These are phyloP conservation scores for Champsocephalus gunnari DNA, from an alignment of 2,797 vertebrate genomes.

Conservation along the genomic window DNA sequence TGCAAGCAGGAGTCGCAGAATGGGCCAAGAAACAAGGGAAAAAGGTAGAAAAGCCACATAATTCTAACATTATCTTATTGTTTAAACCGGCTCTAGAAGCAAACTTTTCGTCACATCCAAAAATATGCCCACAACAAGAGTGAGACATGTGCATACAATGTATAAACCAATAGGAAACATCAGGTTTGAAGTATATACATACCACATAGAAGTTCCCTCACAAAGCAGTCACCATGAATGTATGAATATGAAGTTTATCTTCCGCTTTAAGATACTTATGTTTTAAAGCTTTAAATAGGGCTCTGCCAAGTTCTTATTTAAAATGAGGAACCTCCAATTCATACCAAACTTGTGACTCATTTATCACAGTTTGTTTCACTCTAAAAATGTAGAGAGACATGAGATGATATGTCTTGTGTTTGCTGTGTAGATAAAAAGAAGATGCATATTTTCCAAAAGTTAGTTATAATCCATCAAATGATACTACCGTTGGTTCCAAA, in stretches of 20 bases:
- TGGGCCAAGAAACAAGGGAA: constrained; percentile 85
- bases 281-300: neutral
- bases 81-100: neutral
- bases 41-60: constrained; percentile 72
- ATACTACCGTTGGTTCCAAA: neutral
- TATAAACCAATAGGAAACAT: neutral
- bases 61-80: neutral
- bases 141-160: neutral
- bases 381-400: neutral
- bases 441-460: neutral
- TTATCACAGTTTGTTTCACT: neutral
- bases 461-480: neutral
- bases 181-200: neutral
- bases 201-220: neutral
- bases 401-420: neutral
- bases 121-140: neutral
- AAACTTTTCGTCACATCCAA: too few species aligned
- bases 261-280: neutral
- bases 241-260: neutral
- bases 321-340: constrained; percentile 42
- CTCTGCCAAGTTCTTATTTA: constrained; percentile 15
- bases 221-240: neutral
- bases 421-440: neutral
- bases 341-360: constrained; percentile 7
- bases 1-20: constrained; percentile 86